Percentiles rank a stretch among this genome's conserved stretches.
phyloP scores from a whole-genome alignment of 2,888 invertebrate species.

The Myopa testacea region DNA sequence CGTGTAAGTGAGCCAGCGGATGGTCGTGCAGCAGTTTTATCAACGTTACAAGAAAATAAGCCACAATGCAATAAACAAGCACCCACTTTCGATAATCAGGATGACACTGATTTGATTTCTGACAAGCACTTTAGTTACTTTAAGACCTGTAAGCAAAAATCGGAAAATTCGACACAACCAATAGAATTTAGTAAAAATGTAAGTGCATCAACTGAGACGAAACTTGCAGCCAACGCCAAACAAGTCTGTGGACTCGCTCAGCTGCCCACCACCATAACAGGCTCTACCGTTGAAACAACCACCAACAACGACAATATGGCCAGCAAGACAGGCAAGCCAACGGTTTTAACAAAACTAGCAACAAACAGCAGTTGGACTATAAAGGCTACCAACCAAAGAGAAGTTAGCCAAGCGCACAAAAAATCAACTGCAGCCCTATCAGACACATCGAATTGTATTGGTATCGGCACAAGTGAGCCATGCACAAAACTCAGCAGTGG shows the following conservation, averaged over 20 bases:
- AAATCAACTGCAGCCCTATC: conserved; percentile 9
- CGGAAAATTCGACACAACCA: neutral
- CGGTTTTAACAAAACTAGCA: conserved; percentile 26
- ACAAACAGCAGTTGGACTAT: conserved; percentile 39
- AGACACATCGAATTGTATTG: neutral
- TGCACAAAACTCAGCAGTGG: conserved; percentile 1
- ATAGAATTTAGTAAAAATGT: conserved; percentile 19
- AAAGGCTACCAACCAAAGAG: conserved; percentile 16
- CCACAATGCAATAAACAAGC: conserved; percentile 14
- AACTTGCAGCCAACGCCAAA: conserved; percentile 41
- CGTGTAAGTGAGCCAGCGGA: conserved; percentile 30
- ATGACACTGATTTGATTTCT: neutral
- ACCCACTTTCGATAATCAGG: conserved; percentile 25
- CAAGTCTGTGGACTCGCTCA: conserved; percentile 45
- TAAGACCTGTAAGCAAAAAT: no score
- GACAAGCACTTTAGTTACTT: conserved; percentile 4
- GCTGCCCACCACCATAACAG: conserved; percentile 29
- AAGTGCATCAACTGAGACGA: conserved; percentile 33
- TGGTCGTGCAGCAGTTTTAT: neutral
- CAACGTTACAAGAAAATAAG: neutral
- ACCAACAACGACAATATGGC: conserved; percentile 35
- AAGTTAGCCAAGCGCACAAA: conserved; percentile 10
- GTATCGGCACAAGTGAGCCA: conserved; percentile 24
- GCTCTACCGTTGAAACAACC: conserved; percentile 22
- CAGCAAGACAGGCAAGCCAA: conserved; percentile 34